A percentile compares a stretch with the other conserved stretches of the same genome.
Conservation (phyloP, 2,113 vertebrate genomes). For the Cyanoramphus novaezelandiae region DNA sequence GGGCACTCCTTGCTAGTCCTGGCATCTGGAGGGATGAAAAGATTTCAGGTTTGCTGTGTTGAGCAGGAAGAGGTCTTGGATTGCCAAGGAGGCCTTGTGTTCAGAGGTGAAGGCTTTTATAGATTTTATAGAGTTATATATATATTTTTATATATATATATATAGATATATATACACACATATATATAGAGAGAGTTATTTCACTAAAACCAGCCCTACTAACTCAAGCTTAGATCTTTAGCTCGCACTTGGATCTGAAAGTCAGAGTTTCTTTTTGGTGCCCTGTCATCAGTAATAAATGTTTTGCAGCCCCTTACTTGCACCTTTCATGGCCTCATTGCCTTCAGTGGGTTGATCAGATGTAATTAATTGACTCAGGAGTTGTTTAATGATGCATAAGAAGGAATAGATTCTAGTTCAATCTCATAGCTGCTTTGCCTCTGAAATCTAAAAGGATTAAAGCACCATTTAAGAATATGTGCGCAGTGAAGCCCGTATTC, state of each 20-base stretch:
- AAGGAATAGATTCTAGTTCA: neutral
- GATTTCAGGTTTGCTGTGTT: neutral
- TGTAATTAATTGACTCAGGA: slow-evolving; percentile 32
- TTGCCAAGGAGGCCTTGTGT: neutral
- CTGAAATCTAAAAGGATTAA: slow-evolving; percentile 25
- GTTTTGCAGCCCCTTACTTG: neutral
- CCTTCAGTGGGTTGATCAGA: neutral
- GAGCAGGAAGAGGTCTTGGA: neutral
- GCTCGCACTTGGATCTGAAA: neutral
- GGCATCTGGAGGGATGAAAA: neutral
- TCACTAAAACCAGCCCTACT: neutral
- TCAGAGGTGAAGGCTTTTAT: neutral
- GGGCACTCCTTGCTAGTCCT: neutral
- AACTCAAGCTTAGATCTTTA: neutral
- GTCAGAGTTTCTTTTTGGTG: neutral
- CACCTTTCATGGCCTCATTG: neutral
- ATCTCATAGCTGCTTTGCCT: neutral
- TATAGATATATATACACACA: no score
- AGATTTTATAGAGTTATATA: no score
- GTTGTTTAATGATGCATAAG: slow-evolving; percentile 7
- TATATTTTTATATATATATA: no score
- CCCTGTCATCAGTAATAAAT: neutral
- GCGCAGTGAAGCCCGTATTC: neutral
- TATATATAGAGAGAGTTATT: neutral
- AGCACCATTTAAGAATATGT: neutral